Conservation (phyloP, 2,113 vertebrate genomes). For the Nymphicus hollandicus region DNA sequence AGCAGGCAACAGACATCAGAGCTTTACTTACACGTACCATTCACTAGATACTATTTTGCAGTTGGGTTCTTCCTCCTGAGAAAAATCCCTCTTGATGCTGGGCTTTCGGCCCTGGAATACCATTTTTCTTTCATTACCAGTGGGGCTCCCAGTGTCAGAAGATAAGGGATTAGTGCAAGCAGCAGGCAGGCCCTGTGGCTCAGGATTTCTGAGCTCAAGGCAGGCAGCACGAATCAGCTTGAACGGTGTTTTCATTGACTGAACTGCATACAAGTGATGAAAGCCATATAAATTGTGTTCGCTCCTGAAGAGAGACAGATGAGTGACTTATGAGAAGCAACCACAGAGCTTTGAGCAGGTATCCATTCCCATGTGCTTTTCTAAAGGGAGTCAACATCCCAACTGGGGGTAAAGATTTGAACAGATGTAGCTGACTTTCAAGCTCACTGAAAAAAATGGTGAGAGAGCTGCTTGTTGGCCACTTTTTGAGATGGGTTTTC, state of each 20-base stretch:
- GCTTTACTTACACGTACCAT: neutral
- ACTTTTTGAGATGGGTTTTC: neutral
- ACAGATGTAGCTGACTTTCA: neutral
- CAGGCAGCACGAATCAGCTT: neutral
- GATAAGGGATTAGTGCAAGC: neutral
- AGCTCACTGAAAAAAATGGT: neutral
- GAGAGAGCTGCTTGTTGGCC: neutral
- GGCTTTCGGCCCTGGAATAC: neutral
- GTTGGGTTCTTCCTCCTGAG: neutral
- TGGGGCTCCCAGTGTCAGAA: neutral
- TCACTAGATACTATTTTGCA: neutral
- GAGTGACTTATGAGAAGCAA: neutral
- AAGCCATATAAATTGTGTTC: neutral
- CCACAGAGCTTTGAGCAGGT: neutral
- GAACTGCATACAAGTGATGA: neutral
- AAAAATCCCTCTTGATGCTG: neutral
- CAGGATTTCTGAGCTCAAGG: neutral
- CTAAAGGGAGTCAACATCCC: neutral
- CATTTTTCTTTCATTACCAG: conserved; percentile 10
- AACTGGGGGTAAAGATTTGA: neutral
- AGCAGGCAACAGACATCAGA: neutral
- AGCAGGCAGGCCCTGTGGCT: neutral
- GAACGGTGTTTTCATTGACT: neutral
- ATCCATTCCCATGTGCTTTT: neutral
- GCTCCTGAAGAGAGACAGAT: neutral